A percentile compares a stretch with the other conserved stretches of the same genome.
These are phyloP conservation scores for Rhagium mordax DNA, from an alignment of 2,888 invertebrate genomes.

Conservation along the genomic window DNA sequence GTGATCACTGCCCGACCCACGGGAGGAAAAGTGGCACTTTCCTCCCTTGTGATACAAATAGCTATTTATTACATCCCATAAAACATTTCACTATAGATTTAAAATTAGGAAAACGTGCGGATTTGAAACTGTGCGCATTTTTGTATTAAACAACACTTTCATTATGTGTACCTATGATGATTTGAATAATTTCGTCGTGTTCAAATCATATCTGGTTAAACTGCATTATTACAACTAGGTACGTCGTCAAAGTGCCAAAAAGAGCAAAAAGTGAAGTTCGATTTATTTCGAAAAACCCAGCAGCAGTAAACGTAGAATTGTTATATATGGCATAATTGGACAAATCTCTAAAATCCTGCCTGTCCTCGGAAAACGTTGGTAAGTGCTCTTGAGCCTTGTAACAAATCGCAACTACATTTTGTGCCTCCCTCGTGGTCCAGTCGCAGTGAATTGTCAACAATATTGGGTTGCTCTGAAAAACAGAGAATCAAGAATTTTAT, in stretches of 20 bases:
- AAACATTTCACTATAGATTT: too few species aligned
- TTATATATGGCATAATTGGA: conserved; percentile 28
- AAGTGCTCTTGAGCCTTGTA: conserved; percentile 38
- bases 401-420: conserved; percentile 21
- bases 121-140: too few species aligned
- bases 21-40: too few species aligned
- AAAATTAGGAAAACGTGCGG: too few species aligned
- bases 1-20: too few species aligned
- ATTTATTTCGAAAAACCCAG: conserved; percentile 48
- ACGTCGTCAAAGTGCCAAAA: conserved; percentile 41
- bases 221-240: conserved; percentile 30
- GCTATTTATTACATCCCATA: too few species aligned
- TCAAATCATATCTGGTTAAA: conserved; percentile 23
- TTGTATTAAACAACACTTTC: too few species aligned
- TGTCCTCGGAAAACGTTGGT: conserved; percentile 31
- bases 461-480: conserved; percentile 18
- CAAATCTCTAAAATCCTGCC: conserved; percentile 34
- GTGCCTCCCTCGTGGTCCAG: conserved; percentile 13
- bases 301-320: conserved; percentile 40
- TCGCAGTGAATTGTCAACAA: conserved; percentile 23
- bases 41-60: too few species aligned
- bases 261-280: conserved; percentile 38
- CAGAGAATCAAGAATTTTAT: neutral
- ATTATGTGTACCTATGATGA: too few species aligned
- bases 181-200: too few species aligned